Evolutionary conservation across 30 jellyfish, hydroid and myxozoan genomes (phyloP), one percentile per base, ranked within the genome.

Genomic region (Mastigias papua): DNA sequence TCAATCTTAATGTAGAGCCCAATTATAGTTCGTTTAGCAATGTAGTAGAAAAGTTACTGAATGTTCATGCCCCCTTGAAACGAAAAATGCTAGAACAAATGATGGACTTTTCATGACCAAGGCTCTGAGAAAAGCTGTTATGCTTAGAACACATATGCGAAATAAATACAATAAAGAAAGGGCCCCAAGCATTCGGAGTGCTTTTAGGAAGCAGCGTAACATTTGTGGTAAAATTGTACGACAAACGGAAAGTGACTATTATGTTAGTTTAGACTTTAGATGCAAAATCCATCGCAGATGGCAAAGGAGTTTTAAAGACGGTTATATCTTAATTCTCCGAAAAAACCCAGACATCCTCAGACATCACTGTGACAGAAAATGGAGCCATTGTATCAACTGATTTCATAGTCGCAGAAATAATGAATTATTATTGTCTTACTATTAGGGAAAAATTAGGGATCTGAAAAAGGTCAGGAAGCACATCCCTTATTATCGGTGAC

Each of bases 181-280:
- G 69, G 17, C 69, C 25, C 69, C 69, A 57, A 57, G 26, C 26
- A 57, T 3, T 19, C 7, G 62, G 69, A 22, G 29, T 57, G 69
- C 69, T 57, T 57, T 57, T 2, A 57, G 17, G 69, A 57, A 57
- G 17, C 69, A 57, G 30, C 69, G 23, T 22, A 22, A 57, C 69
- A 57, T 16, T 2, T 57, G 69, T 57, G 62, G 26, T 16, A 57
- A 57, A 57, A 57, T 22, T 57, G 7, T 57, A 22, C 69, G 69
- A 57, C 69, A 57, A 57, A 19, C 69, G 69, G 17, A 8, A 57
- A 19, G 69, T 57, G 69, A 57, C 69, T 57, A 16, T 57, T 57
- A 57, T 22, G 69, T 10, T 48, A 48, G 19, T 48, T 48, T 48
- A 48, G 62, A 48, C 62, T 7, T 48, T 7, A 48, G 19, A 10